Evolutionary conservation across 2,888 invertebrate genomes (phyloP).

Genomic region (Baronia brevicornis): DNA sequence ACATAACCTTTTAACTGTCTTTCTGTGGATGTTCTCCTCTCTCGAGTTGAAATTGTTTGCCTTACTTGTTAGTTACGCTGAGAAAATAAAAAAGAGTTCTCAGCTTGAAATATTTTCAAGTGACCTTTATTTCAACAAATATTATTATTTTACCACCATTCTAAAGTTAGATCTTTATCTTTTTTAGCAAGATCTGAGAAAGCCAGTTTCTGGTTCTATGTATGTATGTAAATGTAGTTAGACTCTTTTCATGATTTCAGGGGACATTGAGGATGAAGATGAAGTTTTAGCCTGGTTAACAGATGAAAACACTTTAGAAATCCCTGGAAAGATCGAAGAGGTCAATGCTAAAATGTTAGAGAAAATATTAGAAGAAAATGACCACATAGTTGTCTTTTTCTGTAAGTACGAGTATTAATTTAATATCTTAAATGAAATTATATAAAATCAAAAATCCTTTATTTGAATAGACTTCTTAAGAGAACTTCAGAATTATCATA

Average conservation of each 20-base stretch:
- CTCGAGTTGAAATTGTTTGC: background rate
- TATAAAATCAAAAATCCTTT: too few species aligned
- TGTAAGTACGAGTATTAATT: conserved; percentile 77
- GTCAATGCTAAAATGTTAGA: conserved; percentile 93
- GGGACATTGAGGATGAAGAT: conserved; percentile 93
- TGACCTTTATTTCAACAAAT: too few species aligned
- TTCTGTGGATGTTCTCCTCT: too few species aligned
- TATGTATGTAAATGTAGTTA: background rate
- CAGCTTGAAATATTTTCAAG: background rate
- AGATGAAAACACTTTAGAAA: conserved; percentile 91
- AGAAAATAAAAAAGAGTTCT: background rate
- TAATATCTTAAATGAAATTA: background rate
- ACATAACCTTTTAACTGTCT: too few species aligned
- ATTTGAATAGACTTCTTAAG: background rate
- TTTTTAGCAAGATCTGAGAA: too few species aligned
- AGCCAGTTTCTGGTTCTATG: too few species aligned
- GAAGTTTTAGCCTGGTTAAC: conserved; percentile 94
- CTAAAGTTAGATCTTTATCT: too few species aligned
- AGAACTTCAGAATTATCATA: too few species aligned
- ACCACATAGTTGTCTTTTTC: conserved; percentile 93
- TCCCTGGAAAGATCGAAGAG: conserved; percentile 94
- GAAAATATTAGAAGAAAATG: conserved; percentile 89
- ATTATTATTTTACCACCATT: too few species aligned
- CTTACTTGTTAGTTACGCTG: background rate
- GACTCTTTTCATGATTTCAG: conserved; percentile 38